Percentiles rank a stretch among this genome's conserved stretches.
Conservation (phyloP, 2,888 invertebrate genomes). For the Physocephala rufipes region DNA sequence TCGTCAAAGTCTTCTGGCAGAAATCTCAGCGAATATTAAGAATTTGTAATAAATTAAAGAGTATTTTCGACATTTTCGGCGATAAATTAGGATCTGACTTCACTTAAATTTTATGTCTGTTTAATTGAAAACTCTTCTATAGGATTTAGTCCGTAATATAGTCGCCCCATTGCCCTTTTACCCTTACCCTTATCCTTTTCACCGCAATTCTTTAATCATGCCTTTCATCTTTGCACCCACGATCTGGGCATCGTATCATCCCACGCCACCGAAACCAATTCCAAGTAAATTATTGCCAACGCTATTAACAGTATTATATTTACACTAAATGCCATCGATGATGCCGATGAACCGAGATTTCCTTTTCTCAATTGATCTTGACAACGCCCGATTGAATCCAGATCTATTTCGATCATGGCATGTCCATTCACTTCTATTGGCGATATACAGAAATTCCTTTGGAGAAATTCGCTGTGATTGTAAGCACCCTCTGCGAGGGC, state of each 20-base stretch:
- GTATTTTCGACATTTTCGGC: background rate
- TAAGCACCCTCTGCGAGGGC: conserved; percentile 76
- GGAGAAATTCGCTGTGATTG: conserved; percentile 72
- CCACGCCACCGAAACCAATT: conserved; percentile 6
- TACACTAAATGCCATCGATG: conserved; percentile 58
- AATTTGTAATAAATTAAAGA: no score
- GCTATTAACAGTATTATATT: conserved; percentile 59
- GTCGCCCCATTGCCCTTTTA: background rate
- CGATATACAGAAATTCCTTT: conserved; percentile 85
- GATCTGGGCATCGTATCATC: background rate
- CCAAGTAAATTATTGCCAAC: conserved; percentile 50
- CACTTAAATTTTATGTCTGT: background rate
- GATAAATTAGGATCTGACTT: background rate
- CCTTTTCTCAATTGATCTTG: conserved; percentile 75
- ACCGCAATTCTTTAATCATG: conserved; percentile 40
- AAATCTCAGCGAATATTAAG: no score
- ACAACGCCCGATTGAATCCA: conserved; percentile 74
- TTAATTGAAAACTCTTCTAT: background rate
- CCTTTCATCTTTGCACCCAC: conserved; percentile 44
- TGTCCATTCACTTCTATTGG: conserved; percentile 84
- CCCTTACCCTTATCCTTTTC: background rate
- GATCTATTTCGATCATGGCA: conserved; percentile 75
- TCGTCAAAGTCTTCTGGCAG: no score
- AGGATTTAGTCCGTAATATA: background rate
- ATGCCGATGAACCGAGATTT: conserved; percentile 70